Conservation (phyloP, 1,140 invertebrate species). For the Ips typographus region DNA sequence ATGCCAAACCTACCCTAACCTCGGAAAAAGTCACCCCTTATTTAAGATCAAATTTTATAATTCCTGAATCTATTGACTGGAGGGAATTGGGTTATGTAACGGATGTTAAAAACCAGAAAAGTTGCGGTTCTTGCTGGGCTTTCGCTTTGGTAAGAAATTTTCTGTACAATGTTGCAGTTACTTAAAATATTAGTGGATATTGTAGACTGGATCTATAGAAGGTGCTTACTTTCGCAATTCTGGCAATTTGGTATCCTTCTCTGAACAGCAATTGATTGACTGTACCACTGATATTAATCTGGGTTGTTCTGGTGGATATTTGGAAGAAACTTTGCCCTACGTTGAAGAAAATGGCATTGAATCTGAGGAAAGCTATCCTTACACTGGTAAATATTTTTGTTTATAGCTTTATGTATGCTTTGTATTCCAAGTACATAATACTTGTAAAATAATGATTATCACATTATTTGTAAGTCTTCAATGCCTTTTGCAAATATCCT, state of each 20-base stretch:
- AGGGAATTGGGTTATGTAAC: conserved; percentile 23
- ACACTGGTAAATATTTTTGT: conserved; percentile 11
- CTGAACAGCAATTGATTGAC: conserved; percentile 40
- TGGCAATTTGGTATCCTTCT: conserved; percentile 55
- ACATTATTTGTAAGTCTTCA: too few species aligned
- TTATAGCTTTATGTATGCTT: too few species aligned
- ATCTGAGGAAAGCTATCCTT: conserved; percentile 35
- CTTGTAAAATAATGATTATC: too few species aligned
- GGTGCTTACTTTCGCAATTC: conserved; percentile 88
- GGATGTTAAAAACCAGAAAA: conserved; percentile 22
- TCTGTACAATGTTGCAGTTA: neutral
- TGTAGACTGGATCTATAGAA: conserved; percentile 88
- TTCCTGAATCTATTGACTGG: conserved; percentile 31
- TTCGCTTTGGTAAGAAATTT: conserved; percentile 29
- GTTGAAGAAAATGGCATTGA: conserved; percentile 55
- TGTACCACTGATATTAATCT: conserved; percentile 47
- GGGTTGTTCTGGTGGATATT: conserved; percentile 33
- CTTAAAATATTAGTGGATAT: neutral
- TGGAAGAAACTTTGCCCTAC: conserved; percentile 35
- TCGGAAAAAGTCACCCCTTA: neutral
- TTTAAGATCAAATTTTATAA: neutral
- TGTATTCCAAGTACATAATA: too few species aligned
- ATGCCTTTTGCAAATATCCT: too few species aligned
- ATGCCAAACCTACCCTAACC: conserved; percentile 3
- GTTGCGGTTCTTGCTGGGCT: conserved; percentile 32